phyloP scores from a whole-genome alignment of 2,797 vertebrate genomes.

The Merluccius polli region DNA sequence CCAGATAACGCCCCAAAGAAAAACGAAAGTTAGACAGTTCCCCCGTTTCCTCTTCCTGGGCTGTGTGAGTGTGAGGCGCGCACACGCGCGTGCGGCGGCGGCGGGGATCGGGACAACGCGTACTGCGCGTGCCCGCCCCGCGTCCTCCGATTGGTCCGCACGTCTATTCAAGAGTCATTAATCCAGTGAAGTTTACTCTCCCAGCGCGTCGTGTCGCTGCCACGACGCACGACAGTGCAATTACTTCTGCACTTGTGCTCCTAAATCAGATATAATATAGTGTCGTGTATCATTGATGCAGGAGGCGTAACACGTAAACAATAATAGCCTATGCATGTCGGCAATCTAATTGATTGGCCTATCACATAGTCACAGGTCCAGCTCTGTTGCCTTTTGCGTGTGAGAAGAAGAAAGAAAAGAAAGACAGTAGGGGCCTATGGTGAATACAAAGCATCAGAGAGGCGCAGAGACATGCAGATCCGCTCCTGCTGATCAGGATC shows the following conservation, averaged over 20 bases:
- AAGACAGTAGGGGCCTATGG: not conserved
- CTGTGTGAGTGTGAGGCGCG: too few species aligned
- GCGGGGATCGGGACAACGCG: not conserved
- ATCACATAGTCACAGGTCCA: not conserved
- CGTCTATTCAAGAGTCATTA: not conserved
- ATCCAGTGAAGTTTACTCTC: too few species aligned
- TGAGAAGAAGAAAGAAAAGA: not conserved
- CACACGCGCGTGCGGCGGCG: too few species aligned
- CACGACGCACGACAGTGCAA: too few species aligned
- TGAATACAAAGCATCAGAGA: not conserved
- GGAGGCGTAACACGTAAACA: not conserved
- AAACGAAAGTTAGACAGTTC: too few species aligned
- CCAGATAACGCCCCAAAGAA: too few species aligned
- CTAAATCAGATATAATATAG: not conserved
- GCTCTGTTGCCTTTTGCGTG: not conserved
- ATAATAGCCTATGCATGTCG: not conserved
- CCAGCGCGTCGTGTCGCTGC: too few species aligned
- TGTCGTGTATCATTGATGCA: not conserved
- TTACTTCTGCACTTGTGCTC: not conserved
- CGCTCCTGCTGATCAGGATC: not conserved
- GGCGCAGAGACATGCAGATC: not conserved
- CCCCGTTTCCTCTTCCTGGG: not conserved
- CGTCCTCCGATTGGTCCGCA: not conserved
- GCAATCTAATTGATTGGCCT: not conserved
- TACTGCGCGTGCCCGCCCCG: not conserved